Evolutionary conservation across 2,888 invertebrate genomes (phyloP).

Genomic region (Drosophila nr. fundita): DNA sequence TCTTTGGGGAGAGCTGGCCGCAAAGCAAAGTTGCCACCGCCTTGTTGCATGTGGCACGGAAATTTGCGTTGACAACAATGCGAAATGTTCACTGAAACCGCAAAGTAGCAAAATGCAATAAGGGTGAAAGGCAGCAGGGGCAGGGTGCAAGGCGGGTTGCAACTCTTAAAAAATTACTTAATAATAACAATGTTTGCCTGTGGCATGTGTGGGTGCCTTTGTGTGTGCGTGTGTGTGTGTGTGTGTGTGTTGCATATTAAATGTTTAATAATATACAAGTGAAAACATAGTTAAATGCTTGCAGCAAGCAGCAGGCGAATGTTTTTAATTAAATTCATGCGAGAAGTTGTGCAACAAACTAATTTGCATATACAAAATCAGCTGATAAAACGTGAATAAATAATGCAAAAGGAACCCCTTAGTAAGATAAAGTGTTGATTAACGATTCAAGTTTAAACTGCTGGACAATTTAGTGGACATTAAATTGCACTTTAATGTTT

Average conservation of each 20-base stretch:
- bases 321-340: constrained; percentile 43
- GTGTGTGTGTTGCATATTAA: constrained; percentile 45
- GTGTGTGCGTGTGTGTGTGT: neutral
- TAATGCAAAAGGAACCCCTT: neutral
- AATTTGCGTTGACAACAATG: constrained; percentile 73
- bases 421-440: neutral
- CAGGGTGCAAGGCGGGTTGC: neutral
- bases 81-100: constrained; percentile 61
- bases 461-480: no score
- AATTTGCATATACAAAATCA: constrained; percentile 23
- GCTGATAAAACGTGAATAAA: constrained; percentile 2
- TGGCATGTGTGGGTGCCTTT: constrained; percentile 12
- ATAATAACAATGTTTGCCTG: constrained; percentile 66
- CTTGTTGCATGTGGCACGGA: constrained; percentile 69
- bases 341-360: constrained; percentile 2
- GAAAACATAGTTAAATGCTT: constrained; percentile 35
- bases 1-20: constrained; percentile 1
- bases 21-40: constrained; percentile 43
- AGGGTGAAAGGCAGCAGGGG: neutral
- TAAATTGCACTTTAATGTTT: neutral
- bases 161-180: constrained; percentile 66
- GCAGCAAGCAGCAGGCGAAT: constrained; percentile 2
- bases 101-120: constrained; percentile 55
- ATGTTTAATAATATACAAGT: constrained; percentile 52
- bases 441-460: neutral